These are phyloP conservation scores for Sus cebifrons DNA, from an alignment of 2,797 vertebrate genomes.

Conservation along the genomic window DNA sequence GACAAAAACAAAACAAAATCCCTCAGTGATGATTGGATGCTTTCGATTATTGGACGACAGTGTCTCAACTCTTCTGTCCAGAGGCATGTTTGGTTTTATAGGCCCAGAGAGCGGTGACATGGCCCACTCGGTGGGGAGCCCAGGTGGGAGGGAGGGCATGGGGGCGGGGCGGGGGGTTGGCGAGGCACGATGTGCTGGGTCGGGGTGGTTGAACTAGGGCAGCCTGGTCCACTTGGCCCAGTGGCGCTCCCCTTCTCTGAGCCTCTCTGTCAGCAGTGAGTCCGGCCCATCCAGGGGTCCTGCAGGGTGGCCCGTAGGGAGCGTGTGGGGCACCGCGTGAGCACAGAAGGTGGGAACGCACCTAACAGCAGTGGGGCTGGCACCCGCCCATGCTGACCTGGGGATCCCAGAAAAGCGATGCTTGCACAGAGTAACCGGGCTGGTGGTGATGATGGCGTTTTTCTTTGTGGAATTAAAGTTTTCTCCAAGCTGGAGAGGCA, in stretches of 20 bases:
- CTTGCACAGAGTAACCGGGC: neutral
- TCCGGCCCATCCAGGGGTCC: neutral
- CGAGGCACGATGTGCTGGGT: neutral
- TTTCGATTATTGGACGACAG: neutral
- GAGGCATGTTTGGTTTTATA: neutral
- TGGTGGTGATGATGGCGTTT: neutral
- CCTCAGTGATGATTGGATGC: neutral
- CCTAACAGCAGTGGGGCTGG: neutral
- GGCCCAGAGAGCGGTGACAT: neutral
- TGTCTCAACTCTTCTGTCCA: neutral
- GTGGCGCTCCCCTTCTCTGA: neutral
- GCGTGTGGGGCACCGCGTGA: neutral
- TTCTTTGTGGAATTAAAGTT: neutral
- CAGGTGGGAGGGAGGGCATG: neutral
- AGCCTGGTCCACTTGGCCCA: neutral
- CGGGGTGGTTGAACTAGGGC: neutral
- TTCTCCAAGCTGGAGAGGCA: neutral
- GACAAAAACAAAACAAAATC: too few species aligned
- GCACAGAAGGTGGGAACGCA: neutral
- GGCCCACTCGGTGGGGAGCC: too few species aligned
- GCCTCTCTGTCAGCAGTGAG: neutral
- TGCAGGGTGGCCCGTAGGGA: neutral
- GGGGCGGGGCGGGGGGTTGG: neutral
- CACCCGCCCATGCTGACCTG: neutral
- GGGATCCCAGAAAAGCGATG: neutral